Evolutionary conservation across 2,888 invertebrate species (phyloP).

Genomic region (Dermolepida albohirtum): DNA sequence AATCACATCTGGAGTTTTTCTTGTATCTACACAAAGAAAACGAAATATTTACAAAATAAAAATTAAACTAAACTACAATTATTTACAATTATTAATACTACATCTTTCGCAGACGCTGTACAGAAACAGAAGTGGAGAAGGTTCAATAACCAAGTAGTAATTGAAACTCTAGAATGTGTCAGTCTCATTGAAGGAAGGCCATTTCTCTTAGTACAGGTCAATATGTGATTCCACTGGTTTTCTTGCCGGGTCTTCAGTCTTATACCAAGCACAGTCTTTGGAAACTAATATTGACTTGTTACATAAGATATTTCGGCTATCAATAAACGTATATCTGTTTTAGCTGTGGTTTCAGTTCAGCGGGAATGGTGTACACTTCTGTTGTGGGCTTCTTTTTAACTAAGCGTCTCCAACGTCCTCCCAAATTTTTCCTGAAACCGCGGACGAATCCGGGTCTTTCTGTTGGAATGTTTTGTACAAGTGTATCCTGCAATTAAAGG

Average conservation of each 20-base stretch:
- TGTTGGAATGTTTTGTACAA: conserved; percentile 75
- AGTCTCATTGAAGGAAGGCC: conserved; percentile 37
- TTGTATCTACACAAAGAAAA: conserved; percentile 20
- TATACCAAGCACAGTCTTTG: conserved; percentile 36
- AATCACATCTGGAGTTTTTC: conserved; percentile 39
- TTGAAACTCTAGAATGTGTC: conserved; percentile 30
- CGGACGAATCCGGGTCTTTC: conserved; percentile 82
- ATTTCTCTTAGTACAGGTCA: conserved; percentile 21
- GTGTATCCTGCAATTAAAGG: conserved; percentile 77
- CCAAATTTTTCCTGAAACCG: conserved; percentile 87
- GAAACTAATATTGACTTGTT: conserved; percentile 39
- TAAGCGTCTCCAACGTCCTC: conserved; percentile 86
- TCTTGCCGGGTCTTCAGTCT: conserved; percentile 35
- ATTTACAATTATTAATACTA: conserved; percentile 52
- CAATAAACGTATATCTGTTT: conserved; percentile 91
- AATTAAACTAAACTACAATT: conserved; percentile 42
- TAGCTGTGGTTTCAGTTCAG: conserved; percentile 87
- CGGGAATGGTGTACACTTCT: conserved; percentile 86
- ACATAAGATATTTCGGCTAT: conserved; percentile 49
- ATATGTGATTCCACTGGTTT: conserved; percentile 29
- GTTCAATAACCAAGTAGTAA: conserved; percentile 25
- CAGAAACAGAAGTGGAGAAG: conserved; percentile 37
- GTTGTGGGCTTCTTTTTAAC: conserved; percentile 86
- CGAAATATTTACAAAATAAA: conserved; percentile 30
- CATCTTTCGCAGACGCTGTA: conserved; percentile 40